Conservation (phyloP, 30 jellyfish, hydroid and myxozoan genomes). For the Chironex yamaguchii region DNA sequence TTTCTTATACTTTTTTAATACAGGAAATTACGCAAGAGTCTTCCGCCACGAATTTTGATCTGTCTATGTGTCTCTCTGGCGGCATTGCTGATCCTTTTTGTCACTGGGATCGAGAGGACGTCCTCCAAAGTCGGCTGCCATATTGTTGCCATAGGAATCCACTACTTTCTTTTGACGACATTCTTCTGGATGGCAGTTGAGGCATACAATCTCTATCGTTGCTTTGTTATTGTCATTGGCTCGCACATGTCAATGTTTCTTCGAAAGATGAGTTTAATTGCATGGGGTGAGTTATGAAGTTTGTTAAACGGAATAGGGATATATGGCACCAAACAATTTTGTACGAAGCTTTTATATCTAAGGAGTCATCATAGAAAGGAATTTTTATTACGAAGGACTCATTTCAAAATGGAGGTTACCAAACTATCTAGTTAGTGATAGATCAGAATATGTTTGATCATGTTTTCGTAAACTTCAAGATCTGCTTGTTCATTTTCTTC, state of each 20-base stretch:
- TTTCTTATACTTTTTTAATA: no score
- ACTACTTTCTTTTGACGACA: conserved; percentile 82
- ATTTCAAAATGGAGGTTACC: no score
- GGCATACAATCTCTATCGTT: conserved; percentile 83
- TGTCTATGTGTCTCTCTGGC: conserved; percentile 76
- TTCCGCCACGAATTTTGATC: conserved; percentile 83
- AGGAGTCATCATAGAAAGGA: no score
- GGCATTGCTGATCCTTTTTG: conserved; percentile 47
- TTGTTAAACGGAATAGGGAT: no score
- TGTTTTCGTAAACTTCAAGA: no score
- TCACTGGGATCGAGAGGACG: conserved; percentile 77
- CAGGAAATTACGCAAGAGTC: conserved; percentile 77
- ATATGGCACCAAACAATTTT: no score
- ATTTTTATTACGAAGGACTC: no score
- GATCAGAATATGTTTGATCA: no score
- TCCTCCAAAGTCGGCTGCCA: conserved; percentile 70
- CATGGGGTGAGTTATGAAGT: conserved; percentile 98
- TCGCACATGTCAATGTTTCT: conserved; percentile 21
- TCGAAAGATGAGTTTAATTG: conserved; percentile 70
- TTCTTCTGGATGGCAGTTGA: conserved; percentile 92
- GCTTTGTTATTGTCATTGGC: conserved; percentile 70
- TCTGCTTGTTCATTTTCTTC: no score
- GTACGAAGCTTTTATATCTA: no score
- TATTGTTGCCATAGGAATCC: conserved; percentile 73
- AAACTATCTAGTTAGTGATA: no score